These are phyloP conservation scores for Talpa occidentalis DNA, from an alignment of 2,113 vertebrate genomes.

Conservation along the genomic window DNA sequence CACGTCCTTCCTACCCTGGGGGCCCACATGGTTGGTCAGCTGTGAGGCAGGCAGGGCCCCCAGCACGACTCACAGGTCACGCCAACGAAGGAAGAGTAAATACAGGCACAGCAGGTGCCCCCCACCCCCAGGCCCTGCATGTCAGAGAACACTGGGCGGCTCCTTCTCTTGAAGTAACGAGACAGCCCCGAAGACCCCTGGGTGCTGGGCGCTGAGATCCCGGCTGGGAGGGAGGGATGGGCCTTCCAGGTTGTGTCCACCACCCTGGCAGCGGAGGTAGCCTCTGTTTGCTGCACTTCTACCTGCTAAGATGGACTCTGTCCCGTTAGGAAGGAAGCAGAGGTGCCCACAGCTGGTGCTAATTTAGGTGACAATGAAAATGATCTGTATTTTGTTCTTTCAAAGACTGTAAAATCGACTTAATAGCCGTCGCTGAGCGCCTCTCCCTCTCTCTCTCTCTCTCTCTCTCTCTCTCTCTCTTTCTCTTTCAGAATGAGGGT, in stretches of 20 bases:
- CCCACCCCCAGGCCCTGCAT: no score
- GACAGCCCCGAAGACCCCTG: rapidly evolving
- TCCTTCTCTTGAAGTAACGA: no score
- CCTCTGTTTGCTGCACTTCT: background rate
- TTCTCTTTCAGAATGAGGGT: conserved; percentile 83
- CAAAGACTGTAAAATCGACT: background rate
- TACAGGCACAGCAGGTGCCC: background rate
- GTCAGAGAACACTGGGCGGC: rapidly evolving
- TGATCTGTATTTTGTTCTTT: background rate
- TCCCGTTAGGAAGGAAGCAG: background rate
- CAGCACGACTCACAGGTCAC: background rate
- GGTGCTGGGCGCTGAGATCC: rapidly evolving
- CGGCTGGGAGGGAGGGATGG: background rate
- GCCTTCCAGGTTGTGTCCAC: rapidly evolving
- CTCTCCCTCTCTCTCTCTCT: background rate
- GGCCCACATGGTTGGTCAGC: background rate
- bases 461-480: conserved; percentile 51
- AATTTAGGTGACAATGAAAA: background rate
- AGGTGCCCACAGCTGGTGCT: background rate
- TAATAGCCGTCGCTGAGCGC: background rate
- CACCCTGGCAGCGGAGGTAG: rapidly evolving
- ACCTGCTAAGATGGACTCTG: background rate
- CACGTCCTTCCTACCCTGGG: rapidly evolving
- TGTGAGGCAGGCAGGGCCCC: background rate
- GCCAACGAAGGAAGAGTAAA: background rate